Evolutionary conservation across 2,888 invertebrate species (phyloP).

Genomic region (Sisyra terminalis): DNA sequence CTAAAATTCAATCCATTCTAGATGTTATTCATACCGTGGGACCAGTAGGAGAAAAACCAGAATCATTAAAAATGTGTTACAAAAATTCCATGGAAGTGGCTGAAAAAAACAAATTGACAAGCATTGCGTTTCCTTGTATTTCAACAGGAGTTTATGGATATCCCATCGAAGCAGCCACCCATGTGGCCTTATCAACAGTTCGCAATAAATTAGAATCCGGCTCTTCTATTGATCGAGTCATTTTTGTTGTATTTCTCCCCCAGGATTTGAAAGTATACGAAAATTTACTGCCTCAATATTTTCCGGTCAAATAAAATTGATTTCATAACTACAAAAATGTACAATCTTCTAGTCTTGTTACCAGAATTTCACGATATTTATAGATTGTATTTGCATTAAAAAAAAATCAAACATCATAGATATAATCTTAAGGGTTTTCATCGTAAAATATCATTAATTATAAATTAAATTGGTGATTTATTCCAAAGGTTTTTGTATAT

Average conservation of each 20-base stretch:
- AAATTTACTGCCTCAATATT: constrained; percentile 51
- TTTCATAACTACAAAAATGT: no score
- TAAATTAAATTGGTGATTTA: no score
- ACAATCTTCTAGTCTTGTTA: not conserved
- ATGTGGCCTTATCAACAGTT: constrained; percentile 50
- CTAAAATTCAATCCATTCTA: constrained; percentile 26
- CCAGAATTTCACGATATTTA: not conserved
- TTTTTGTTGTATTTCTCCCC: constrained; percentile 65
- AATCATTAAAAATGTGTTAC: constrained; percentile 52
- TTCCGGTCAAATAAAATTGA: constrained; percentile 33
- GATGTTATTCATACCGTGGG: constrained; percentile 86
- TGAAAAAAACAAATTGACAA: constrained; percentile 35
- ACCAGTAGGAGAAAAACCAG: constrained; percentile 54
- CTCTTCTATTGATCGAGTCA: constrained; percentile 48
- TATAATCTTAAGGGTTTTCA: no score
- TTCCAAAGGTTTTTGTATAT: no score
- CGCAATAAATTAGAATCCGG: constrained; percentile 42
- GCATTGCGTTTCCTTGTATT: constrained; percentile 78
- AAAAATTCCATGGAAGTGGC: constrained; percentile 42
- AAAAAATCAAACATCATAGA: no score
- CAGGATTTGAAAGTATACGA: constrained; percentile 58
- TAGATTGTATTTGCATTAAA: no score
- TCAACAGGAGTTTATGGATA: constrained; percentile 87
- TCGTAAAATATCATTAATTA: no score
- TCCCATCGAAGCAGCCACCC: constrained; percentile 60